These are phyloP conservation scores for Aquatica leii DNA, from an alignment of 2,888 invertebrate genomes.

Conservation along the genomic window DNA sequence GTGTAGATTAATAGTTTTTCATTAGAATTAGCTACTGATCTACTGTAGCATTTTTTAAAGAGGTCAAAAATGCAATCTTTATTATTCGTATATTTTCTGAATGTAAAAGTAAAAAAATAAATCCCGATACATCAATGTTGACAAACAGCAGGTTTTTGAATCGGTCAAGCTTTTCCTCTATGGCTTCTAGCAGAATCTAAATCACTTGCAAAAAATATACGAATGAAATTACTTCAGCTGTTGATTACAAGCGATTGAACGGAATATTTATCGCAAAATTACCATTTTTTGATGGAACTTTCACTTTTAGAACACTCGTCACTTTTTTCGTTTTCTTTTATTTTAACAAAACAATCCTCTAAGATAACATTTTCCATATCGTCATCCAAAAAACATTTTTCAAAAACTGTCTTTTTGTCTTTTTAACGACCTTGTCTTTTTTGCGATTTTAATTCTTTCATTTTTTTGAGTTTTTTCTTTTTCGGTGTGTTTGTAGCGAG, in stretches of 20 bases:
- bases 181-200: neutral
- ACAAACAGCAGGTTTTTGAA: conserved; percentile 2
- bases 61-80: conserved; percentile 36
- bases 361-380: conserved; percentile 1
- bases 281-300: conserved; percentile 9
- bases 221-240: neutral
- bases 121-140: conserved; percentile 4
- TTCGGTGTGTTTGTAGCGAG: conserved; percentile 1
- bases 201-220: conserved; percentile 4
- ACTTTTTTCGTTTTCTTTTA: neutral
- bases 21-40: conserved; percentile 40
- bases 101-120: too few relatives aligned
- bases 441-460: neutral
- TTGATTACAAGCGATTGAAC: conserved; percentile 8
- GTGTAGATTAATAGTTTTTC: conserved; percentile 26
- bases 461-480: conserved; percentile 12
- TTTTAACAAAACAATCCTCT: neutral
- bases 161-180: neutral
- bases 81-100: too few relatives aligned
- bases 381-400: neutral
- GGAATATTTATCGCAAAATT: conserved; percentile 3
- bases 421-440: neutral
- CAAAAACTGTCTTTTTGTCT: conserved; percentile 1
- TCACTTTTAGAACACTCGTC: conserved; percentile 11
- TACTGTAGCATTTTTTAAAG: conserved; percentile 26